Evolutionary conservation across 2,113 vertebrate genomes (phyloP).

Genomic region (Shinisaurus crocodilurus): DNA sequence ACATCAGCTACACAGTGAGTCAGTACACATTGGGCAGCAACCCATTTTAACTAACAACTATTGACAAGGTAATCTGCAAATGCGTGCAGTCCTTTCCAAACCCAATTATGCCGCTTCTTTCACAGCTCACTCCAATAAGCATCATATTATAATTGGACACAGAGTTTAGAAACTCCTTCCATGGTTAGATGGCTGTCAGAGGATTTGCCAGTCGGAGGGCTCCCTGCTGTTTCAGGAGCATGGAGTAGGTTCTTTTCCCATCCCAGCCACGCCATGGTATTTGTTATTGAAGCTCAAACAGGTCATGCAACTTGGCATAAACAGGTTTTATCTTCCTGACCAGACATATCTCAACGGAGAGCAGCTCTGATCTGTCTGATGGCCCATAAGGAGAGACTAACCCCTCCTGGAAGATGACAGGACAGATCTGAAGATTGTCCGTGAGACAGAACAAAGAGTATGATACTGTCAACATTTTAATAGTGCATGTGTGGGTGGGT

Average conservation of each 20-base stretch:
- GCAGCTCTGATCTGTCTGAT: background rate
- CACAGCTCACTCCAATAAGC: background rate
- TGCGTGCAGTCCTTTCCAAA: background rate
- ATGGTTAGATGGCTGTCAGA: background rate
- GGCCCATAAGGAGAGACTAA: no score
- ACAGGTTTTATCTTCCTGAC: background rate
- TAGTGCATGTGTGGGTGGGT: no score
- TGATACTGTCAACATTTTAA: background rate
- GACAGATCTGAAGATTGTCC: background rate
- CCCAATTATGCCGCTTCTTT: background rate
- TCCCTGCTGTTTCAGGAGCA: background rate
- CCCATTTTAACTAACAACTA: background rate
- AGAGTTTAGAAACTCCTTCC: background rate
- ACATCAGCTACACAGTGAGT: background rate
- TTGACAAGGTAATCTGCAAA: background rate
- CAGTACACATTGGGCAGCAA: background rate
- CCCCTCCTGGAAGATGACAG: background rate
- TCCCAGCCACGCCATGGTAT: background rate
- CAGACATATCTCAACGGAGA: background rate
- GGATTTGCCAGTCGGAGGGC: background rate
- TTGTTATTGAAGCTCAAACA: background rate
- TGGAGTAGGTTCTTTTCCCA: background rate
- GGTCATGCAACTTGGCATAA: background rate
- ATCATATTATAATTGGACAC: background rate
- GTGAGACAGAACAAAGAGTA: background rate